Evolutionary conservation across 64 coral and sea anemone species (phyloP), one percentile per base, ranked within the genome.

Genomic region (Platygyra sinensis): DNA sequence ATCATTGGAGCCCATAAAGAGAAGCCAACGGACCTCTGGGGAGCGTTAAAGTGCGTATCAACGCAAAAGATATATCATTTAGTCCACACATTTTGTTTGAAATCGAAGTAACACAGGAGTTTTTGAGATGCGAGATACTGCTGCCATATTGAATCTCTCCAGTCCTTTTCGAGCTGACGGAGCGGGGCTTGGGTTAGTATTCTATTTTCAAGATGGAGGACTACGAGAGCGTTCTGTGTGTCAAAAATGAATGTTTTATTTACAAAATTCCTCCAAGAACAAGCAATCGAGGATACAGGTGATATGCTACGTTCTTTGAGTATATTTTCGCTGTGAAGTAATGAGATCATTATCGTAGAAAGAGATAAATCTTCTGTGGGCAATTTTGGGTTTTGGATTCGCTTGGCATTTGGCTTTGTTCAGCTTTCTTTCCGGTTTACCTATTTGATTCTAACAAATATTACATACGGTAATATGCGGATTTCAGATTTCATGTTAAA

Each of bases 251-350:
- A 89, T 92, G 93, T 72, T 93, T 93, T 75, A 95, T 99, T 81
- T 99, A 96, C 77, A 95, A 89, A 83, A 99, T 99, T 86, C 97
- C 97, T 13, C 97, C 97, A 10, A 86, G 97, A 89, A 93, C 88
- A 28, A 89, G 88, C n/a, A 99, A 92, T 54, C 92, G 97, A 78
- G 97, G 97, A 7, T 99, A 99, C 86, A 99, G 97, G 97, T 99
- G 81, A 74, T 72, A 69, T 78, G 13, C 1, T 52, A 11, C 36
- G 12, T n/a, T 36, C 36, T 22, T 69, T 85, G 36, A 52, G 62
- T 42, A 85, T 85, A 28, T 36, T 83, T 52, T 85, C 28, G 24
- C 10, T 5, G 81, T 19, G n/a, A 14, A 71, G 14, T 71, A n/a
- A 71, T 11, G 8, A 19, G 29, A 27, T 60, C 55, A 11, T 25